Evolutionary conservation across 1,140 invertebrate genomes (phyloP), one percentile per base, ranked within the genome.

Genomic region (Drosophila quadrilineata): DNA sequence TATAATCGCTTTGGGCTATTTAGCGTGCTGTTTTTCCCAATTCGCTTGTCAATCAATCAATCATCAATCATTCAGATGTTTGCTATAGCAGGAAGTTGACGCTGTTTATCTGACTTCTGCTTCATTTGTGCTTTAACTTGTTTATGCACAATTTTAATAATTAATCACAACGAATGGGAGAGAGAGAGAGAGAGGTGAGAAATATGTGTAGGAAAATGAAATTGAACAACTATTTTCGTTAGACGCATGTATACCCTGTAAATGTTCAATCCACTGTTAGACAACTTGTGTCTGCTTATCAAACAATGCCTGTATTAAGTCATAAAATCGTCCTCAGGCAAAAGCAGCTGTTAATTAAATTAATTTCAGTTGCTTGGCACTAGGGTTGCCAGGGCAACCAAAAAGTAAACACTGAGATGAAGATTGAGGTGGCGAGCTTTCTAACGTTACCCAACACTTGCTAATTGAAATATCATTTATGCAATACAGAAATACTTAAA

Each of bases 41-140:
- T n/a, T n/a, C n/a, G 53, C 38, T 60, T 82, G 71, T 80, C 76
- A 82, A 82, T 75, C 63, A 71, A 57, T 71, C n/a, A n/a, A n/a
- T 80, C 76, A 80, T 80, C 76, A 80, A 80, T 80, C n/a, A n/a
- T n/a, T n/a, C n/a, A n/a, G n/a, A n/a, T n/a, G n/a, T n/a, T n/a
- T n/a, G n/a, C n/a, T n/a, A n/a, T n/a, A n/a, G n/a, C n/a, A n/a
- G n/a, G n/a, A n/a, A n/a, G n/a, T n/a, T n/a, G n/a, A n/a, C n/a
- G n/a, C n/a, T n/a, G n/a, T n/a, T 72, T 80, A 80, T 80, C 76
- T 56, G 45, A 29, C 67, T 82, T 80, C 72, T 80, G 75, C 71
- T 80, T 80, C 76, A 80, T 69, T 82, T 82, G 72, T 64, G 75
- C 60, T 58, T 54, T 72, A 80, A 82, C 67, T 77, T 82, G 76